Evolutionary conservation across 2,888 invertebrate genomes (phyloP).

Genomic region (Dynastes hyllus): DNA sequence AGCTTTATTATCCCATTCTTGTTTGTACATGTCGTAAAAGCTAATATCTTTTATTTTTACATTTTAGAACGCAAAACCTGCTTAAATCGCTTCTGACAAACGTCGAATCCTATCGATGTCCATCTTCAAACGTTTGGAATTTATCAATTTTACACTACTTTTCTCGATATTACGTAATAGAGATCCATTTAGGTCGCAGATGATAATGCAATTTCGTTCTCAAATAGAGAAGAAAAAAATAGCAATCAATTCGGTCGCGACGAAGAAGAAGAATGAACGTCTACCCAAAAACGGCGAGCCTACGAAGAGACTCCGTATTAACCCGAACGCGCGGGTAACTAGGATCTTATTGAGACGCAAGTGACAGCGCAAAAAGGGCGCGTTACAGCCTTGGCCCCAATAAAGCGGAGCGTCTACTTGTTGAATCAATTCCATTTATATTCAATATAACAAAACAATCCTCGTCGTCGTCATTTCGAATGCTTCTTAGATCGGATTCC

Average conservation of each 20-base stretch:
- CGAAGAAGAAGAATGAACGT: background rate
- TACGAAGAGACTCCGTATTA: background rate
- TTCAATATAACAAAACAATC: slow-evolving; percentile 46
- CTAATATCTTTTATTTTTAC: background rate
- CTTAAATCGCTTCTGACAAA: background rate
- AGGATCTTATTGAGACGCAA: slow-evolving; percentile 41
- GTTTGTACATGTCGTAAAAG: background rate
- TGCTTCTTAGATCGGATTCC: slow-evolving; percentile 43
- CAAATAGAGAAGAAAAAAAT: background rate
- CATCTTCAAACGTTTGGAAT: background rate
- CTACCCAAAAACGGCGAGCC: slow-evolving; percentile 6
- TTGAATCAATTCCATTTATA: slow-evolving; percentile 46
- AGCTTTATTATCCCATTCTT: background rate
- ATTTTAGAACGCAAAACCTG: background rate
- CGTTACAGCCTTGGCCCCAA: slow-evolving; percentile 52
- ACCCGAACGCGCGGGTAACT: slow-evolving; percentile 15
- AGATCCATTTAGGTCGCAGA: background rate
- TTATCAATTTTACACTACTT: background rate
- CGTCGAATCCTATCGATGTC: background rate
- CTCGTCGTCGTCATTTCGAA: slow-evolving; percentile 37
- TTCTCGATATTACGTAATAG: background rate
- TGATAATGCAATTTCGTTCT: background rate
- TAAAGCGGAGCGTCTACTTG: slow-evolving; percentile 39
- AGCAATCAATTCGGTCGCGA: background rate
- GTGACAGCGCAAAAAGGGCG: slow-evolving; percentile 50